Conservation (phyloP, 2,113 vertebrate species). For the Alethe diademata region DNA sequence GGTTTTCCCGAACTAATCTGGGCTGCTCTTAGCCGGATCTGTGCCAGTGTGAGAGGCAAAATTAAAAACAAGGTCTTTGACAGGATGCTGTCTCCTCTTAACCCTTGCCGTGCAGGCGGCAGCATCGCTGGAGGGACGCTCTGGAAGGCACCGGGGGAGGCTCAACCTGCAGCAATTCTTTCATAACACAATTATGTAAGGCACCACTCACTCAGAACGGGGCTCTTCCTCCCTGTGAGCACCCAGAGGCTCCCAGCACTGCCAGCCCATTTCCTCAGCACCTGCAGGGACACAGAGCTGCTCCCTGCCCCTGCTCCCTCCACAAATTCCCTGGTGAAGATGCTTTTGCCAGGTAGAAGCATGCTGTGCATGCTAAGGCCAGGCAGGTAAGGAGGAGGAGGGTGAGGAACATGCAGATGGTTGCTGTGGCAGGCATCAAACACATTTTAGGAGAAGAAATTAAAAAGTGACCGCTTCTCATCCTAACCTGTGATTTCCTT, state of each 20-base stretch:
- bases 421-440: background rate
- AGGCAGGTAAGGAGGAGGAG: background rate
- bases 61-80: conserved; percentile 89
- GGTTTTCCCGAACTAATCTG: conserved; percentile 89
- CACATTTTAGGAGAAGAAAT: background rate
- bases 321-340: fast-evolving
- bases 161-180: conserved; percentile 23
- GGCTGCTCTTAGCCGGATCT: conserved; percentile 90
- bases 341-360: fast-evolving
- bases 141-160: background rate
- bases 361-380: fast-evolving
- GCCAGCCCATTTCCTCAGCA: background rate
- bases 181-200: conserved; percentile 66
- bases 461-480: background rate
- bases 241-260: background rate
- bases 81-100: conserved; percentile 91
- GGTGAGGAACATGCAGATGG: too few relatives aligned
- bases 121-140: background rate
- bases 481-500: background rate
- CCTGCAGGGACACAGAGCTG: too few relatives aligned
- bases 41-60: conserved; percentile 80
- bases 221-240: background rate
- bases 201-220: background rate
- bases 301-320: too few relatives aligned
- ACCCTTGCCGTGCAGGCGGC: conserved; percentile 75